These are phyloP conservation scores for Meriones unguiculatus DNA, from an alignment of 2,113 vertebrate species.

Conservation along the genomic window DNA sequence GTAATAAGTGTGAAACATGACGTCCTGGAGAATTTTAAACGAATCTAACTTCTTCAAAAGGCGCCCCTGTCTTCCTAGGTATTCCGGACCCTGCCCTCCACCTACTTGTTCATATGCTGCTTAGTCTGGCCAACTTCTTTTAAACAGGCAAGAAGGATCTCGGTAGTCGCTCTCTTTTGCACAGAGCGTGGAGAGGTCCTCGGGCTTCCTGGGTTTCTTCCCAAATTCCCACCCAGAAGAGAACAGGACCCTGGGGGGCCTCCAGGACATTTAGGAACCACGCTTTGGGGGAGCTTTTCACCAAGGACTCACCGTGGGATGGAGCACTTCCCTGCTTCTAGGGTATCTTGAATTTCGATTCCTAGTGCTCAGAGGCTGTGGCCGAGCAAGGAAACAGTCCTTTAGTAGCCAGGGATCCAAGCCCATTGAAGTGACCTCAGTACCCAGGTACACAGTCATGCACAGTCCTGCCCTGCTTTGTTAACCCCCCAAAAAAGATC, in stretches of 20 bases:
- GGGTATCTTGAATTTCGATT: slow-evolving; percentile 25
- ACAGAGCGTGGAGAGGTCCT: fast-evolving
- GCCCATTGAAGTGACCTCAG: no score
- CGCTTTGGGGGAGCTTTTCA: neutral
- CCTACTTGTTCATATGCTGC: no score
- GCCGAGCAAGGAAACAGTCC: neutral
- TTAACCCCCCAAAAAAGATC: neutral
- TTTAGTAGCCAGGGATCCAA: neutral
- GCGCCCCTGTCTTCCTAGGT: neutral
- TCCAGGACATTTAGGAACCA: neutral
- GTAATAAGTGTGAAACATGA: neutral
- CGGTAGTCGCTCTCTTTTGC: fast-evolving
- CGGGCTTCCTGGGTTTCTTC: neutral
- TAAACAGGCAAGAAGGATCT: fast-evolving
- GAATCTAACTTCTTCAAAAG: neutral
- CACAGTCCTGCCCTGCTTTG: neutral
- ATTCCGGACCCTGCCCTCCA: neutral
- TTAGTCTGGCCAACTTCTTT: neutral
- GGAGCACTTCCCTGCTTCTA: neutral
- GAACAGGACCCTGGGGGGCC: neutral
- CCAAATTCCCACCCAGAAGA: fast-evolving
- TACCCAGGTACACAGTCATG: fast-evolving
- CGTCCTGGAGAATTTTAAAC: neutral
- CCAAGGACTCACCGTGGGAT: neutral
- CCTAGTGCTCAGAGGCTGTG: neutral